Base-by-base conservation (phyloP, 2,797 vertebrate genomes). In the Premnoplex brunnescens region DNA sequence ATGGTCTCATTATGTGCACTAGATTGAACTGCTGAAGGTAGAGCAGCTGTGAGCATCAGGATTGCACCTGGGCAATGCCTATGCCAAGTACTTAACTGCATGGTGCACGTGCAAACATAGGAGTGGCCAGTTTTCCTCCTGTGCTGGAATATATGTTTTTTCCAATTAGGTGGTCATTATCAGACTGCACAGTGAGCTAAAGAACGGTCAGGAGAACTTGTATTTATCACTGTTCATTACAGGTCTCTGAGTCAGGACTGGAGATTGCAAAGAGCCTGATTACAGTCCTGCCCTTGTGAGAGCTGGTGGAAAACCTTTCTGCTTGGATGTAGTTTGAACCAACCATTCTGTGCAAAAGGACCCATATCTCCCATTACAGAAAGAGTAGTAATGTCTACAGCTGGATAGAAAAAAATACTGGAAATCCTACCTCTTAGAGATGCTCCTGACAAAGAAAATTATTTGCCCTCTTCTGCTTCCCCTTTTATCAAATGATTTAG, bases 1-100 rank as follows among this genome's bases (percentile, higher is more conserved):
- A 46, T 1, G 3, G 20, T 30, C 19, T 8, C 24, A n/a, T 30
- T 32, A 18, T 0, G 0, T 22, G 21, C 27, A 34, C 37, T 51
- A 54, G 22, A 59, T 2, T 51, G 62, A 81, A 41, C 18, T 41
- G 68, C 34, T 60, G 48, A 52, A 90, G 36, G 28, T 80, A 69
- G 48, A 83, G 72, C 43, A 66, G 56, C 34, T 63, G 14, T 0
- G 3, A 94, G 36, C 37, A 52, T 23, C 43, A 49, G 39, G 37
- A n/a, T 28, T 69, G 43, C 32, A 44, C 8, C 8, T 73, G 64
- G 43, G 17, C 18, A 58, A 46, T 41, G 26, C 24, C 49, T 46
- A 1, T n/a, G 21, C 30, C 63, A 76, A 76, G 68, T 28, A 54
- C 6, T 43, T 22, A 39, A 34, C 8, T 46, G 21, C 28, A 28